A percentile compares a stretch with the other conserved stretches of the same genome.
Evolutionary conservation across 2,888 invertebrate species (phyloP).

Genomic region (Chymomyza procnemis): DNA sequence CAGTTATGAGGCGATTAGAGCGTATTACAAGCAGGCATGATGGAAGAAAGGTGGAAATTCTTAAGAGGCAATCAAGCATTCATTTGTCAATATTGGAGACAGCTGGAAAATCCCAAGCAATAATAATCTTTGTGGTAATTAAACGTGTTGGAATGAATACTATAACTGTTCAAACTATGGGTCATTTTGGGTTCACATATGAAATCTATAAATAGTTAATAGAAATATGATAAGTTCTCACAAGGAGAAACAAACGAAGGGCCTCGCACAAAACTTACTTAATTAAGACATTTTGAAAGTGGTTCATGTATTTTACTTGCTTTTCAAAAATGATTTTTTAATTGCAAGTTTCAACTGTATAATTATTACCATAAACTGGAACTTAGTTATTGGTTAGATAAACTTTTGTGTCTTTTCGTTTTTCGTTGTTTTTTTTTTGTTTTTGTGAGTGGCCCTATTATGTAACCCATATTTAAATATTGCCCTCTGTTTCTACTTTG

Average conservation of each 20-base stretch:
- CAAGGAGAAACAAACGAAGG: conserved; percentile 14
- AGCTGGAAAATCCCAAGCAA: neutral
- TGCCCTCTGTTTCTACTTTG: conserved; percentile 8
- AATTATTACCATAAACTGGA: conserved; percentile 49
- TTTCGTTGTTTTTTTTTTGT: neutral
- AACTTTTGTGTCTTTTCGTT: conserved; percentile 9
- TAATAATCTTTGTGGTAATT: neutral
- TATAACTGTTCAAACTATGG: neutral
- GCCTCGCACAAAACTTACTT: conserved; percentile 20
- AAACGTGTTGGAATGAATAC: no score
- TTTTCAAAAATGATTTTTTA: conserved; percentile 63
- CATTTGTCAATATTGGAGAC: neutral
- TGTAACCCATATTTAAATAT: conserved; percentile 61
- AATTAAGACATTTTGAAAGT: conserved; percentile 68
- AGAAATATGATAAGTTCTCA: conserved; percentile 66
- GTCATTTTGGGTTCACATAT: neutral
- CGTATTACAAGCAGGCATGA: neutral
- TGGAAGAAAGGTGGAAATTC: neutral
- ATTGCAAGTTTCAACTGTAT: conserved; percentile 54
- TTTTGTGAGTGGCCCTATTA: conserved; percentile 39
- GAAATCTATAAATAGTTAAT: conserved; percentile 38
- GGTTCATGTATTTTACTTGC: conserved; percentile 34
- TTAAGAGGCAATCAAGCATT: neutral
- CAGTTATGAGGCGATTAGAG: neutral
- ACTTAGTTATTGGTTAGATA: conserved; percentile 59